Conservation (phyloP, 1,140 invertebrate species). For the Pentalonia nigronervosa region DNA sequence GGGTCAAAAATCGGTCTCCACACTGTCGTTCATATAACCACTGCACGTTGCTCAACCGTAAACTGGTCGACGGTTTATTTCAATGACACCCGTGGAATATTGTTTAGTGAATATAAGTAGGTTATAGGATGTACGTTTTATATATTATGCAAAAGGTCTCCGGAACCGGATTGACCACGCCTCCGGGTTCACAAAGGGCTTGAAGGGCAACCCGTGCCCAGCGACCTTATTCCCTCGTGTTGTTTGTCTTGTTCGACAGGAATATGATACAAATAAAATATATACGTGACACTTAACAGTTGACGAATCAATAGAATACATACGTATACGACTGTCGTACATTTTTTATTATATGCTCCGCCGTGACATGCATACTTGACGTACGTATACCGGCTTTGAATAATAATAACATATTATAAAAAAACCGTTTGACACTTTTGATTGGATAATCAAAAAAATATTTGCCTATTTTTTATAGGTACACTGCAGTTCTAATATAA, state of each 20-base stretch:
- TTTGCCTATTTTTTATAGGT: background rate
- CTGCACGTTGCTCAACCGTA: background rate
- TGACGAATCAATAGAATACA: conserved; percentile 28
- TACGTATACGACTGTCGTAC: background rate
- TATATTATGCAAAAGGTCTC: conserved; percentile 33
- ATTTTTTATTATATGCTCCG: background rate
- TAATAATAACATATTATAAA: conserved; percentile 12
- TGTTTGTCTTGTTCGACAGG: conserved; percentile 42
- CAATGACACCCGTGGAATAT: background rate
- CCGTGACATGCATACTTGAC: background rate
- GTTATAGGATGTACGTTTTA: background rate
- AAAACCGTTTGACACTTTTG: background rate
- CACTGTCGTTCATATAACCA: background rate
- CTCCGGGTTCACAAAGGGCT: conserved; percentile 29
- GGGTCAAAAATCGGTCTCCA: conserved; percentile 37
- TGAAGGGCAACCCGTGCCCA: conserved; percentile 28
- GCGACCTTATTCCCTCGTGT: conserved; percentile 37
- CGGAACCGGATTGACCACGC: conserved; percentile 46
- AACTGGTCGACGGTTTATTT: conserved; percentile 40
- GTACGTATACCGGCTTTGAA: background rate
- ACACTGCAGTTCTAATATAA: background rate
- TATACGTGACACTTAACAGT: conserved; percentile 50
- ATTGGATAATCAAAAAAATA: conserved; percentile 2
- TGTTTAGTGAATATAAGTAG: conserved; percentile 18
- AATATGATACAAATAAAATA: conserved; percentile 9